Conservation (phyloP, 2,888 invertebrate species). For the Spisula solida region DNA sequence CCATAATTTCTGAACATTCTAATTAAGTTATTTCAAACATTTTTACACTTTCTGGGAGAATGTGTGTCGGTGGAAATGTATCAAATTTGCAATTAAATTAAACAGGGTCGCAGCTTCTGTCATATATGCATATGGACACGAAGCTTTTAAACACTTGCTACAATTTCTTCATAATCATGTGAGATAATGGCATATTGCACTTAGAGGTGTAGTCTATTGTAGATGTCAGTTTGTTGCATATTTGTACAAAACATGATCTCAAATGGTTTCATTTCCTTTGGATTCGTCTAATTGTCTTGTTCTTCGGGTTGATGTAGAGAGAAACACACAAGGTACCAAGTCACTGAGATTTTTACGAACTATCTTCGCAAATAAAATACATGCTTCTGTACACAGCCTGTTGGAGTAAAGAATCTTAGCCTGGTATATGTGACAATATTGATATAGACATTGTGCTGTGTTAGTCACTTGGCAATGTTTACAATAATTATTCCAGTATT, state of each 20-base stretch:
- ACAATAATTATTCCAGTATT: neutral
- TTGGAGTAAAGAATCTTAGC: neutral
- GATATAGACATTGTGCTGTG: neutral
- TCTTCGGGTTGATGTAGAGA: slow-evolving; percentile 13
- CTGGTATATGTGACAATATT: neutral
- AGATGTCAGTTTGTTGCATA: neutral
- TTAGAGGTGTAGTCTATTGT: no score
- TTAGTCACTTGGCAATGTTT: neutral
- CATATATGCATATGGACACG: neutral
- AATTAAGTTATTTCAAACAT: neutral
- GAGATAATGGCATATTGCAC: no score
- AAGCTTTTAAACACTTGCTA: neutral
- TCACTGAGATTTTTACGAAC: slow-evolving; percentile 13
- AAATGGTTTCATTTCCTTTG: slow-evolving; percentile 19
- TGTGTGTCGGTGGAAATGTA: neutral
- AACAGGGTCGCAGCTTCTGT: neutral
- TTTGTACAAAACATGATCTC: slow-evolving; percentile 3
- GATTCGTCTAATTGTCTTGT: slow-evolving; percentile 34
- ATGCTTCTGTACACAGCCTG: slow-evolving; percentile 30
- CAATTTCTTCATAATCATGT: neutral
- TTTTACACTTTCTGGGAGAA: neutral
- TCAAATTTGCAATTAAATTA: neutral
- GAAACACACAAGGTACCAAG: slow-evolving; percentile 10
- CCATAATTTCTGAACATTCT: neutral
- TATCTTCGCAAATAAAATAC: neutral